Evolutionary conservation across 2,113 vertebrate species (phyloP).

Genomic region (Oryzias melastigma): DNA sequence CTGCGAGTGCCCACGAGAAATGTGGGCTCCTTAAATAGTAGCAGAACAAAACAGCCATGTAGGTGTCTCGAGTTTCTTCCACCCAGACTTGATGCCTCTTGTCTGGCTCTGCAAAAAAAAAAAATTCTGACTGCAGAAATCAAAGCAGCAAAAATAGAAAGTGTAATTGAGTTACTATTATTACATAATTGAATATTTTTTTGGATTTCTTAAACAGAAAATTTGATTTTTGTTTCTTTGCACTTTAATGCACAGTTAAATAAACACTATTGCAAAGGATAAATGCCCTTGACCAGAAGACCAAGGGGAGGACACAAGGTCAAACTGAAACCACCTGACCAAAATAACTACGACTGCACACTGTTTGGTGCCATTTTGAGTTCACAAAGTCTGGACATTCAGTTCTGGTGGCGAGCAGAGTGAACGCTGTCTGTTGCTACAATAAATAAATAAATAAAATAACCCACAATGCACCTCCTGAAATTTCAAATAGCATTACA

Average conservation of each 20-base stretch:
- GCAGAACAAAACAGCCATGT: constrained; percentile 61
- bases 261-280: constrained; percentile 3
- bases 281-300: constrained; percentile 21
- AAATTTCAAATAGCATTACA: no score
- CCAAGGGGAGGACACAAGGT: constrained; percentile 37
- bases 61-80: constrained; percentile 65
- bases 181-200: background rate
- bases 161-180: background rate
- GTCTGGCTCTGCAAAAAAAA: constrained; percentile 44
- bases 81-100: constrained; percentile 44
- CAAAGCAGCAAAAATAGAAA: constrained; percentile 4
- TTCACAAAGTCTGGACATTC: constrained; percentile 31
- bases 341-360: constrained; percentile 17
- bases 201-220: background rate
- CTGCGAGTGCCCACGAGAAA: constrained; percentile 70
- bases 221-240: background rate
- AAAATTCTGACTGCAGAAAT: constrained; percentile 14
- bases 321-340: constrained; percentile 24
- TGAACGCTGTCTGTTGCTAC: constrained; percentile 26
- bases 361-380: constrained; percentile 53
- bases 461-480: background rate
- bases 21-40: constrained; percentile 74
- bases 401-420: constrained; percentile 4
- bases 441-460: no score
- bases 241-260: background rate